Evolutionary conservation across 2,113 vertebrate species (phyloP).

Genomic region (Menidia beryllina): DNA sequence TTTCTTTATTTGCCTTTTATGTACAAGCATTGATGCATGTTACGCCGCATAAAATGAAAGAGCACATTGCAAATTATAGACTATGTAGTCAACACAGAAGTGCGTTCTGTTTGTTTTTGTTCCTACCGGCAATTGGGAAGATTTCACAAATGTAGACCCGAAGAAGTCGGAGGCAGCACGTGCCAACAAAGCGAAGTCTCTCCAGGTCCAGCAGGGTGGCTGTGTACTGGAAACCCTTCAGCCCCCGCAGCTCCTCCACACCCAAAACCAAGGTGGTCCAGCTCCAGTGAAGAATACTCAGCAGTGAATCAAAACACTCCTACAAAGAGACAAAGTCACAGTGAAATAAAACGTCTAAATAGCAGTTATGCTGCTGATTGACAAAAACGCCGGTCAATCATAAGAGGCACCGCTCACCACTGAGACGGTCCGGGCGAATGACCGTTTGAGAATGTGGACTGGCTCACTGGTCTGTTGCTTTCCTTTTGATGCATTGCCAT

Average conservation of each 20-base stretch:
- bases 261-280: conserved; percentile 98
- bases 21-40: too few relatives aligned
- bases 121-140: conserved; percentile 95
- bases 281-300: conserved; percentile 98
- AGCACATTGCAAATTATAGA: background rate
- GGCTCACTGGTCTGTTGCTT: conserved; percentile 97
- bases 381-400: background rate
- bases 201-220: conserved; percentile 97
- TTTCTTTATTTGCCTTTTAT: too few relatives aligned
- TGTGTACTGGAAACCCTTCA: conserved; percentile 98
- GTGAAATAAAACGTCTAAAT: background rate
- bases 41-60: too few relatives aligned
- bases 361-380: background rate
- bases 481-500: conserved; percentile 95
- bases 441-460: conserved; percentile 96
- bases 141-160: conserved; percentile 99
- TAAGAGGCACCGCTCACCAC: conserved; percentile 80
- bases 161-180: conserved; percentile 94
- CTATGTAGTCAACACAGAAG: background rate
- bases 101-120: background rate
- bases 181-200: conserved; percentile 95
- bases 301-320: conserved; percentile 97
- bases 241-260: conserved; percentile 95
- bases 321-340: conserved; percentile 58
- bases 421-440: conserved; percentile 97